A percentile compares a stretch with the other conserved stretches of the same genome.
Evolutionary conservation across 2,888 invertebrate genomes (phyloP).

Genomic region (Caenorhabditis sp.): DNA sequence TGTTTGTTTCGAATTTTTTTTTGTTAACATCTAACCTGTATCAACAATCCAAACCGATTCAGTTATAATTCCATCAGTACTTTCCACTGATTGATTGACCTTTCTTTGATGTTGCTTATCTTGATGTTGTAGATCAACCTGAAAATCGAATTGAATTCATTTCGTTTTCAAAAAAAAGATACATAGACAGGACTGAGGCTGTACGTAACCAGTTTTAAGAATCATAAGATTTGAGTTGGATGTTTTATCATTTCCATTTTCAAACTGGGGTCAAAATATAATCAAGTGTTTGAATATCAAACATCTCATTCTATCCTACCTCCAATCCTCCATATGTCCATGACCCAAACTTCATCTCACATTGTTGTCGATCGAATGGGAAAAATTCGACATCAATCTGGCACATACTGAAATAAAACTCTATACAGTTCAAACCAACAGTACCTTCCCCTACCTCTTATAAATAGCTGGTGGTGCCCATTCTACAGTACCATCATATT

Average conservation of each 20-base stretch:
- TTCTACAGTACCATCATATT: conserved; percentile 70
- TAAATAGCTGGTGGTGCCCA: conserved; percentile 72
- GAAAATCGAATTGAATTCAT: no score
- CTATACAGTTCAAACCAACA: not conserved
- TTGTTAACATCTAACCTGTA: conserved; percentile 53
- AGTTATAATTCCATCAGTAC: conserved; percentile 57
- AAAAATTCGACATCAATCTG: conserved; percentile 71
- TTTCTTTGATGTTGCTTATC: conserved; percentile 54
- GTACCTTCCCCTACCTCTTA: conserved; percentile 69
- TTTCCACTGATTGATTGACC: conserved; percentile 56
- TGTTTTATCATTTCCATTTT: no score
- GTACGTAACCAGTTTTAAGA: no score
- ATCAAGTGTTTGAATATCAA: no score
- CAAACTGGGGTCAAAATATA: no score
- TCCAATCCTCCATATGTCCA: conserved; percentile 69
- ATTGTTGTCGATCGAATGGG: conserved; percentile 70
- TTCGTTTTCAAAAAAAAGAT: no score
- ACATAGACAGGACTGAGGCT: no score
- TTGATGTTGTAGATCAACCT: conserved; percentile 69
- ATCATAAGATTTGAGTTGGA: no score
- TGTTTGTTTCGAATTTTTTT: no score
- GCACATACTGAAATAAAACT: conserved; percentile 68
- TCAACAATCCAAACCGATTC: conserved; percentile 71
- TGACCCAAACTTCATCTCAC: conserved; percentile 71
- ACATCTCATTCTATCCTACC: no score